phyloP scores from a whole-genome alignment of 2,888 invertebrate species.

The Tortrix viridana region DNA sequence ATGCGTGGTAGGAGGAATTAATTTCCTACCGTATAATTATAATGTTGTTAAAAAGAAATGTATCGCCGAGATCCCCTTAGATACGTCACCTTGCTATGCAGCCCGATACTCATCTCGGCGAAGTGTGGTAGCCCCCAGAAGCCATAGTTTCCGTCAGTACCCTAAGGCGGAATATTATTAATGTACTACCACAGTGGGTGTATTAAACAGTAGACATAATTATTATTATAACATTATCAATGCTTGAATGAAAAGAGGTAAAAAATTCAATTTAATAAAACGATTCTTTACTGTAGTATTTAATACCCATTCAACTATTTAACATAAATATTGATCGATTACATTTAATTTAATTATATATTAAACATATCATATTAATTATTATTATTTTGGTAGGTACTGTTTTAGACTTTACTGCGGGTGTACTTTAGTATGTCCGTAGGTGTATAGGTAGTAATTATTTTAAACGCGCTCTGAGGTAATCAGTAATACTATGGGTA shows the following conservation, averaged over 20 bases:
- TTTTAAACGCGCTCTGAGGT: constrained; percentile 63
- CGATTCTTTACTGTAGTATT: too few relatives aligned
- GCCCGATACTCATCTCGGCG: constrained; percentile 35
- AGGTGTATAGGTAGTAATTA: constrained; percentile 59
- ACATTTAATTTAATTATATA: too few relatives aligned
- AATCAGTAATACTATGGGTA: constrained; percentile 54
- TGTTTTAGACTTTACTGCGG: constrained; percentile 14
- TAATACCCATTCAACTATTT: too few relatives aligned
- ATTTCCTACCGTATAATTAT: constrained; percentile 37
- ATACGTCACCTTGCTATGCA: constrained; percentile 38
- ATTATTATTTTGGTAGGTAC: constrained; percentile 7
- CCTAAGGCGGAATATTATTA: constrained; percentile 52
- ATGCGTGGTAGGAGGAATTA: constrained; percentile 34
- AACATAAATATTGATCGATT: too few relatives aligned
- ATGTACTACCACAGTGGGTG: constrained; percentile 39
- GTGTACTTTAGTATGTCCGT: constrained; percentile 30
- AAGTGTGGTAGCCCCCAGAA: constrained; percentile 41
- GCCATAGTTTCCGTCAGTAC: constrained; percentile 45
- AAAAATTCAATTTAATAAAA: too few relatives aligned
- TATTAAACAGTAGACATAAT: constrained; percentile 18
- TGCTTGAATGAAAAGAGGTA: too few relatives aligned
- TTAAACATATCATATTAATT: too few relatives aligned
- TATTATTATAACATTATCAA: background rate
- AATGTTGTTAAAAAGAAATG: constrained; percentile 36
- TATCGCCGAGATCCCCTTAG: constrained; percentile 32